Conservation (phyloP, 2,113 vertebrate species). For the Callorhinus ursinus region DNA sequence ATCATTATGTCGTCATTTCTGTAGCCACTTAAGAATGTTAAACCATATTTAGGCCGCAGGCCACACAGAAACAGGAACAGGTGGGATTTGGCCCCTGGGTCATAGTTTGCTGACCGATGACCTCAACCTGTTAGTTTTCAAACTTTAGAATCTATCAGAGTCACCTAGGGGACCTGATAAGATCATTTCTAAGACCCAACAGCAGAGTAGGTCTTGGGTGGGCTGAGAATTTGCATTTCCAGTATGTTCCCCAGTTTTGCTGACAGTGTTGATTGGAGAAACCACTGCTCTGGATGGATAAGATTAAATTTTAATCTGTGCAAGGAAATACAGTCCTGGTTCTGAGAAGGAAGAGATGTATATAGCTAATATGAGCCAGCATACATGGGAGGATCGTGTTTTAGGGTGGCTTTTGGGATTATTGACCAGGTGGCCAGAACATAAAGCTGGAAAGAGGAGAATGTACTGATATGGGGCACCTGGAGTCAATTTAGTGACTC, state of each 20-base stretch:
- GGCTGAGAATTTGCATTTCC: background rate
- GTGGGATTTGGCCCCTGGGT: background rate
- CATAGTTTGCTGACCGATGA: background rate
- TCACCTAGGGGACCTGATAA: background rate
- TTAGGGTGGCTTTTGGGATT: background rate
- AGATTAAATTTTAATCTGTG: background rate
- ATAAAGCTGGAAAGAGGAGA: background rate
- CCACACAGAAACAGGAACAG: background rate
- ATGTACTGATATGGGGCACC: rapidly evolving
- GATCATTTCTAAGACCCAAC: background rate
- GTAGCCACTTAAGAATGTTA: background rate
- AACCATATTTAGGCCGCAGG: background rate
- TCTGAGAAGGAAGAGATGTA: background rate
- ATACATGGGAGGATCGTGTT: background rate
- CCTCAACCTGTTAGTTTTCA: background rate
- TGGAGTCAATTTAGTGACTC: background rate
- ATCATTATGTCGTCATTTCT: background rate
- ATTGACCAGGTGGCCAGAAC: background rate
- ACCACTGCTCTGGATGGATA: background rate
- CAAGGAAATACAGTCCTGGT: background rate
- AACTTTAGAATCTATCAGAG: background rate
- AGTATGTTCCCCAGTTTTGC: background rate
- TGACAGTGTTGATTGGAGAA: background rate
- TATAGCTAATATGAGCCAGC: background rate
- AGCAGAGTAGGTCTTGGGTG: background rate